Conservation (phyloP, 1,140 invertebrate species). For the Leptoteleia sp. region DNA sequence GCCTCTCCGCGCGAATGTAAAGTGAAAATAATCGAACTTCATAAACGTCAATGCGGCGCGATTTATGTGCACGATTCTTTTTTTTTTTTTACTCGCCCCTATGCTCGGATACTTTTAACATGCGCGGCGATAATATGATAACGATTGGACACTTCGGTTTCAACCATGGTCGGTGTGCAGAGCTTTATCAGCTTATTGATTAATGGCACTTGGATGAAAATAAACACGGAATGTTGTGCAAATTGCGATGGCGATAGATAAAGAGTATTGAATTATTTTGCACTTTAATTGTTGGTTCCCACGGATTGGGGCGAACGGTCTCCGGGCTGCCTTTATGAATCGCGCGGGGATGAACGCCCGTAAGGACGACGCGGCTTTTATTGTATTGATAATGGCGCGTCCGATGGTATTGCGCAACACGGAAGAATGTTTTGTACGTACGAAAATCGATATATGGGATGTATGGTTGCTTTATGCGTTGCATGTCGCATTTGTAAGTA, state of each 20-base stretch:
- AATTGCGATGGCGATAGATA: constrained; percentile 51
- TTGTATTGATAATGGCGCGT: too few species aligned
- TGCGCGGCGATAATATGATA: constrained; percentile 21
- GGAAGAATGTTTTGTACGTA: too few species aligned
- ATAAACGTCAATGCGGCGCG: too few species aligned
- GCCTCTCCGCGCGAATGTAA: too few species aligned
- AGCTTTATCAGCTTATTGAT: constrained; percentile 58
- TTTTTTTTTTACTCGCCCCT: background rate
- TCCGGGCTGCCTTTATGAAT: constrained; percentile 10
- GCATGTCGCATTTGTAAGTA: too few species aligned
- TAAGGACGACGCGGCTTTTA: constrained; percentile 13
- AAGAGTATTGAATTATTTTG: constrained; percentile 58
- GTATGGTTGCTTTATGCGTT: too few species aligned
- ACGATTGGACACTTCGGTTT: constrained; percentile 39
- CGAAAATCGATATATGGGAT: too few species aligned
- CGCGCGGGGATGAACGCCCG: too few species aligned
- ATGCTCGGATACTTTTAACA: constrained; percentile 35
- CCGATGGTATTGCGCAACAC: too few species aligned
- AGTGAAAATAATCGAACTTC: too few species aligned
- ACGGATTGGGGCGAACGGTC: constrained; percentile 41
- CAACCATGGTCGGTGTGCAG: constrained; percentile 39
- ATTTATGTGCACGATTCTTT: background rate
- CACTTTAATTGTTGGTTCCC: constrained; percentile 47
- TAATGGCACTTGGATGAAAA: constrained; percentile 58
- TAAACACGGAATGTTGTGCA: constrained; percentile 56